phyloP scores from a whole-genome alignment of 2,888 invertebrate species.

The Anthrax anthrax region DNA sequence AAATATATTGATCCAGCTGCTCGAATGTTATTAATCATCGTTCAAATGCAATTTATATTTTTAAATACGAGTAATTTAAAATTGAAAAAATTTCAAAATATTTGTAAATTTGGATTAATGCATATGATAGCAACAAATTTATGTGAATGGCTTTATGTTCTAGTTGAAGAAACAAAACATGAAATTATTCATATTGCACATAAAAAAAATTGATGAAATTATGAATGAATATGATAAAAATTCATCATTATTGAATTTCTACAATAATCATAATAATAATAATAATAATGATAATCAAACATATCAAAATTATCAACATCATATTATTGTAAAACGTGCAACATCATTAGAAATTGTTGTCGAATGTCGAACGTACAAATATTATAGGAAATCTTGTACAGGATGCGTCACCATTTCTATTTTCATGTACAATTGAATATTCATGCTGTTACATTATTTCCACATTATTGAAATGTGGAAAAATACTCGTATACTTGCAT shows the following conservation, averaged over 20 bases:
- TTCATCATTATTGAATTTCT: too few species aligned
- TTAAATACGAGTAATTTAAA: constrained; percentile 57
- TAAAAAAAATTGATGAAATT: not conserved
- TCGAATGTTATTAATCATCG: constrained; percentile 61
- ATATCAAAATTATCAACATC: not conserved
- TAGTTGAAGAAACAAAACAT: constrained; percentile 68
- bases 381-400: constrained; percentile 47
- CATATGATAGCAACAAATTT: constrained; percentile 80
- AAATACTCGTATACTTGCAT: constrained; percentile 58
- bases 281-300: too few species aligned
- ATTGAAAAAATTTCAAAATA: constrained; percentile 42
- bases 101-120: constrained; percentile 74
- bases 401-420: constrained; percentile 55
- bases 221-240: too few species aligned
- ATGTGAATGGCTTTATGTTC: constrained; percentile 72
- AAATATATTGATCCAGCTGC: constrained; percentile 49
- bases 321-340: constrained; percentile 7
- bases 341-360: constrained; percentile 11
- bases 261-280: too few species aligned
- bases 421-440: constrained; percentile 72
- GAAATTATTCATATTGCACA: constrained; percentile 57
- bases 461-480: constrained; percentile 83
- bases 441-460: constrained; percentile 68
- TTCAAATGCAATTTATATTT: constrained; percentile 81
- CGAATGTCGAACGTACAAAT: constrained; percentile 39